Evolutionary conservation across 2,113 vertebrate genomes (phyloP).

Genomic region (Cinclus cinclus): DNA sequence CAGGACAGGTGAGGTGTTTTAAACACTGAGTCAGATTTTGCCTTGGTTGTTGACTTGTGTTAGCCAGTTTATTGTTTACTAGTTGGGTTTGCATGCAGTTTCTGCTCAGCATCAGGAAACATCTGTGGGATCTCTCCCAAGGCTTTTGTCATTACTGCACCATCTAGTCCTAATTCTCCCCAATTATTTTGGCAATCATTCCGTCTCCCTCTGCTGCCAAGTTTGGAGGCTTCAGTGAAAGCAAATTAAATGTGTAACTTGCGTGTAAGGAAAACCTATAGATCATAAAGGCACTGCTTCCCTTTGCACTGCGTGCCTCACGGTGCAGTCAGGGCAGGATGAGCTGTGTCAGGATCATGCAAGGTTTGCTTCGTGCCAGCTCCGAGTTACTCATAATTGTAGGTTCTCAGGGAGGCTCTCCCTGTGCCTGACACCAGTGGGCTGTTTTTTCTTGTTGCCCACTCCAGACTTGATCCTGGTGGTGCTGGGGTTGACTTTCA

Average conservation of each 20-base stretch:
- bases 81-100: background rate
- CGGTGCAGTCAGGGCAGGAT: background rate
- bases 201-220: constrained; percentile 29
- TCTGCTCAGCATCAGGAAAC: background rate
- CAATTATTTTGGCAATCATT: background rate
- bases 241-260: background rate
- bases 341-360: background rate
- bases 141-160: background rate
- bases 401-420: background rate
- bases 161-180: background rate
- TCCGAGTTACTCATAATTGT: accelerated
- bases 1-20: background rate
- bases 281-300: background rate
- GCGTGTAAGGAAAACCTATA: background rate
- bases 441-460: background rate
- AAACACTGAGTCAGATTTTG: background rate
- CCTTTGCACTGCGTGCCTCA: background rate
- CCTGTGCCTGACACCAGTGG: background rate
- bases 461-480: background rate
- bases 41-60: background rate
- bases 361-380: background rate
- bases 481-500: background rate
- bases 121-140: background rate
- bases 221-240: background rate
- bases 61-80: background rate